phyloP scores from a whole-genome alignment of 2,888 invertebrate genomes.

The Coenonympha glycerion region DNA sequence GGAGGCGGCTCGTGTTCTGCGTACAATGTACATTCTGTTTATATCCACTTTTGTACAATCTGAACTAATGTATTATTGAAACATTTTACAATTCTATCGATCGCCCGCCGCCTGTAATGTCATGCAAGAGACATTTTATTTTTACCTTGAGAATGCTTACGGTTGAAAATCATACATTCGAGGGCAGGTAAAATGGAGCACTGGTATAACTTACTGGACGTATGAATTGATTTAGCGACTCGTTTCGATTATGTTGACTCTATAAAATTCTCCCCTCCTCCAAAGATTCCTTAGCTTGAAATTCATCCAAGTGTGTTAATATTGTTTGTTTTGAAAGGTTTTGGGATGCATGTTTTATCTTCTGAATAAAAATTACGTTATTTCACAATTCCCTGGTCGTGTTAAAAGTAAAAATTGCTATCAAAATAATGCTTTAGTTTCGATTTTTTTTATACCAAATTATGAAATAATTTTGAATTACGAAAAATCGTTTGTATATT shows the following conservation, averaged over 20 bases:
- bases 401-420: not conserved
- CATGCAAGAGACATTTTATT: conserved; percentile 57
- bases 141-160: conserved; percentile 60
- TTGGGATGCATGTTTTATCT: no score
- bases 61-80: conserved; percentile 47
- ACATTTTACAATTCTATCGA: conserved; percentile 67
- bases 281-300: no score
- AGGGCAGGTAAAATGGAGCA: conserved; percentile 31
- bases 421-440: no score
- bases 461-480: no score
- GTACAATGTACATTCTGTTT: conserved; percentile 21
- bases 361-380: no score
- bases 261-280: not conserved
- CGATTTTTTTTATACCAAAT: no score
- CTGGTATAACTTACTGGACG: conserved; percentile 23
- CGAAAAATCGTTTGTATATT: no score
- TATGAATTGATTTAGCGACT: conserved; percentile 26
- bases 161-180: conserved; percentile 44
- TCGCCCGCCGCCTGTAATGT: conserved; percentile 44
- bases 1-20: conserved; percentile 25
- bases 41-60: conserved; percentile 31
- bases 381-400: no score
- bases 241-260: conserved; percentile 17
- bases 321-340: no score
- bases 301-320: no score